phyloP scores from a whole-genome alignment of 2,113 vertebrate species.

The Crotophaga sulcirostris region DNA sequence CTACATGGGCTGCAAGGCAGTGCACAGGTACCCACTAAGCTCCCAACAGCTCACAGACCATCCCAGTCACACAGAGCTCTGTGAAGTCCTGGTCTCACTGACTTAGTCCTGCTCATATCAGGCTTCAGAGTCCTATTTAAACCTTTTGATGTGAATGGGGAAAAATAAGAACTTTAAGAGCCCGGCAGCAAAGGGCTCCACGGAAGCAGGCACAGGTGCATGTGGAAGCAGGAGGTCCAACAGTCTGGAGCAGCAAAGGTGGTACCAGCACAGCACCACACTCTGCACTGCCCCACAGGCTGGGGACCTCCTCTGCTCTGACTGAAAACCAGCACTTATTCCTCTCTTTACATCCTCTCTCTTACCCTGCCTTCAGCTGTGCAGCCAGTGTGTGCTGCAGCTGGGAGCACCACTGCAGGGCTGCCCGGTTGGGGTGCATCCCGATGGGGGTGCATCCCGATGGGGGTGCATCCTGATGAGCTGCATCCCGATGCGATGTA shows the following conservation, averaged over 20 bases:
- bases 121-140: neutral
- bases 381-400: neutral
- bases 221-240: neutral
- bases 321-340: neutral
- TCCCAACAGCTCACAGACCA: neutral
- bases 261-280: rapidly evolving
- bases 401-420: neutral
- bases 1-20: neutral
- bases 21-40: rapidly evolving
- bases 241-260: neutral
- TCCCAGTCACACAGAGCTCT: neutral
- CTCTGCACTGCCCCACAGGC: rapidly evolving
- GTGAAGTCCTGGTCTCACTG: rapidly evolving
- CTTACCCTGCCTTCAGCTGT: neutral
- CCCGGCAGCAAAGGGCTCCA: neutral
- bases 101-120: neutral
- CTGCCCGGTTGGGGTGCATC: neutral
- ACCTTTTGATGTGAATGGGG: neutral
- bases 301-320: neutral
- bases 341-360: neutral
- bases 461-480: neutral
- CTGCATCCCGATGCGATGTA: rapidly evolving
- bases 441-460: neutral
- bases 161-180: neutral
- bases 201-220: rapidly evolving